A percentile compares a stretch with the other conserved stretches of the same genome.
phyloP scores from a whole-genome alignment of 2,888 invertebrate species.

The Drosophila atripex region DNA sequence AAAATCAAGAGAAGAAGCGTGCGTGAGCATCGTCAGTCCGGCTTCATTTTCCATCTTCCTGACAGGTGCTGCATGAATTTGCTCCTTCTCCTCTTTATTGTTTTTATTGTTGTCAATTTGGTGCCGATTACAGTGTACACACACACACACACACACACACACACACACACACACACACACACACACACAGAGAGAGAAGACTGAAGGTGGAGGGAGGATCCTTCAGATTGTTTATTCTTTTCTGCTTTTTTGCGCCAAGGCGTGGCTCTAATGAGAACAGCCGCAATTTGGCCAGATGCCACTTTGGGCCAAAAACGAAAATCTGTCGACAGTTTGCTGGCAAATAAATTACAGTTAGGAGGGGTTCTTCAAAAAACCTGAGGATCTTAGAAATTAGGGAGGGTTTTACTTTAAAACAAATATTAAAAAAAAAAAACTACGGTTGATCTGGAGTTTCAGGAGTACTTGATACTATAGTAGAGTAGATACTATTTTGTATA shows the following conservation, averaged over 20 bases:
- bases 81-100: conserved; percentile 25
- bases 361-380: too few species aligned
- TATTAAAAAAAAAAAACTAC: too few species aligned
- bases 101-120: conserved; percentile 74
- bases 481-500: too few species aligned
- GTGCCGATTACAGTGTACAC: conserved; percentile 58
- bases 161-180: background rate
- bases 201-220: background rate
- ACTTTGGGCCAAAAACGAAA: conserved; percentile 1
- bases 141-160: too few species aligned
- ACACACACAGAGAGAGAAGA: background rate
- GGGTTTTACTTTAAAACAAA: too few species aligned
- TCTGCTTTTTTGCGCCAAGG: conserved; percentile 15
- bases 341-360: too few species aligned
- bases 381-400: too few species aligned
- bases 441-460: too few species aligned
- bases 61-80: conserved; percentile 36
- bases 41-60: conserved; percentile 42
- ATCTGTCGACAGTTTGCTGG: too few species aligned
- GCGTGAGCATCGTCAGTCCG: conserved; percentile 53
- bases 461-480: too few species aligned
- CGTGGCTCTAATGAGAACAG: conserved; percentile 37
- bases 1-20: conserved; percentile 63
- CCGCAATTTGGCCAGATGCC: conserved; percentile 20
- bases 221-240: conserved; percentile 29